These are phyloP conservation scores for Penaeus chinensis DNA, from an alignment of 1,140 invertebrate genomes.

Conservation along the genomic window DNA sequence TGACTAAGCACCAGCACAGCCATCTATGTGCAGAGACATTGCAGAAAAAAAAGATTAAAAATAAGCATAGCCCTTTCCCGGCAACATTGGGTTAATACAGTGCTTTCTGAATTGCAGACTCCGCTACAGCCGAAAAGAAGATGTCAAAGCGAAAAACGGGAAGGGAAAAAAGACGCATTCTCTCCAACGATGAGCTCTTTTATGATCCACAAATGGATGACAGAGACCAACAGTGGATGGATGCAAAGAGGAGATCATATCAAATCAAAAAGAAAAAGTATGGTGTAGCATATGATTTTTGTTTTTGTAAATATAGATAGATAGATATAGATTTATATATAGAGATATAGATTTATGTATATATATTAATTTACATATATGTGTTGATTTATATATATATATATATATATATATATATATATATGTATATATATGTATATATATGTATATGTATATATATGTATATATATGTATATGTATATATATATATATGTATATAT, in stretches of 20 bases:
- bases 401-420: too few species aligned
- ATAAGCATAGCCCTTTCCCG: not conserved
- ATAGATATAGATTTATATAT: too few species aligned
- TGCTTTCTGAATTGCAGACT: not conserved
- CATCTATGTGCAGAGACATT: too few species aligned
- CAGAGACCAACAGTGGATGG: conserved; percentile 74
- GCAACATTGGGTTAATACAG: not conserved
- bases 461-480: too few species aligned
- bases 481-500: too few species aligned
- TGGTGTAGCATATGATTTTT: not conserved
- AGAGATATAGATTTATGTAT: not conserved
- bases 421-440: too few species aligned
- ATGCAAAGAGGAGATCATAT: conserved; percentile 68
- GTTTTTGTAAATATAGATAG: not conserved
- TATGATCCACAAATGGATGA: conserved; percentile 75
- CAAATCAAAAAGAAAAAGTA: conserved; percentile 30
- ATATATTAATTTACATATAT: too few species aligned
- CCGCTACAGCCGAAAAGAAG: not conserved
- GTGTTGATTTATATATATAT: too few species aligned
- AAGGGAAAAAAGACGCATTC: conserved; percentile 56
- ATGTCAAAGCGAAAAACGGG: conserved; percentile 18
- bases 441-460: too few species aligned
- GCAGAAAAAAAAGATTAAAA: too few species aligned
- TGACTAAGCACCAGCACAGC: too few species aligned
- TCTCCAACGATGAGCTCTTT: conserved; percentile 71